Evolutionary conservation across 1,140 invertebrate species (phyloP).

Genomic region (Trichomalopsis sarcophagae): DNA sequence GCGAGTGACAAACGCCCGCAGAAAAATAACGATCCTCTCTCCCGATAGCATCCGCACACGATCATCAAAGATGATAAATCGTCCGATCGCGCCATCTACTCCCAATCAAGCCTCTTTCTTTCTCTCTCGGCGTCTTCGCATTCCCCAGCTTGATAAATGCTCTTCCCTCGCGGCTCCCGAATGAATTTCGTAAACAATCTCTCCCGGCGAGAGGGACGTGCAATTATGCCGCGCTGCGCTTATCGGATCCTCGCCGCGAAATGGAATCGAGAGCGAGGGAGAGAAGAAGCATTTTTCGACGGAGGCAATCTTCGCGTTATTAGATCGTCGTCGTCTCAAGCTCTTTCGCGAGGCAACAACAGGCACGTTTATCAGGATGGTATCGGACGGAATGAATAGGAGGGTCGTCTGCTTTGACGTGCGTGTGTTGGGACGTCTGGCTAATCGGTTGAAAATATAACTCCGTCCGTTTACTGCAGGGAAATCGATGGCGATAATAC

Average conservation of each 20-base stretch:
- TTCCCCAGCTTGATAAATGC: slow-evolving; percentile 25
- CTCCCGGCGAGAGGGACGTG: slow-evolving; percentile 3
- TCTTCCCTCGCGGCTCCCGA: neutral
- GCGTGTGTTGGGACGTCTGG: neutral
- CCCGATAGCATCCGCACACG: neutral
- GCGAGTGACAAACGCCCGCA: neutral
- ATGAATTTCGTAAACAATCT: slow-evolving; percentile 50
- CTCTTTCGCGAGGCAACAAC: slow-evolving; percentile 38
- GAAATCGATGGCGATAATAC: neutral
- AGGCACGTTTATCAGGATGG: slow-evolving; percentile 56
- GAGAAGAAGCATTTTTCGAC: slow-evolving; percentile 34
- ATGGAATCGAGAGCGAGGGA: slow-evolving; percentile 25
- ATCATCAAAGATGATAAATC: slow-evolving; percentile 25
- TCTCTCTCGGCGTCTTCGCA: neutral
- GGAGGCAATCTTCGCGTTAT: slow-evolving; percentile 34
- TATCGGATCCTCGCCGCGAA: slow-evolving; percentile 40
- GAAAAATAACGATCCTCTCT: neutral
- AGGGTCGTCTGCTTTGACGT: slow-evolving; percentile 15
- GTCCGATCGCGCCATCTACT: neutral
- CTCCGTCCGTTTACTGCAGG: neutral
- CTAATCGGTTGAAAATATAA: neutral
- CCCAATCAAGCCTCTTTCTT: neutral
- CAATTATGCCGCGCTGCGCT: slow-evolving; percentile 37
- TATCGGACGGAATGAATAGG: slow-evolving; percentile 51
- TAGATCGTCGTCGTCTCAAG: slow-evolving; percentile 23